phyloP scores from a whole-genome alignment of 2,888 invertebrate genomes.

The Spilarctia lutea region DNA sequence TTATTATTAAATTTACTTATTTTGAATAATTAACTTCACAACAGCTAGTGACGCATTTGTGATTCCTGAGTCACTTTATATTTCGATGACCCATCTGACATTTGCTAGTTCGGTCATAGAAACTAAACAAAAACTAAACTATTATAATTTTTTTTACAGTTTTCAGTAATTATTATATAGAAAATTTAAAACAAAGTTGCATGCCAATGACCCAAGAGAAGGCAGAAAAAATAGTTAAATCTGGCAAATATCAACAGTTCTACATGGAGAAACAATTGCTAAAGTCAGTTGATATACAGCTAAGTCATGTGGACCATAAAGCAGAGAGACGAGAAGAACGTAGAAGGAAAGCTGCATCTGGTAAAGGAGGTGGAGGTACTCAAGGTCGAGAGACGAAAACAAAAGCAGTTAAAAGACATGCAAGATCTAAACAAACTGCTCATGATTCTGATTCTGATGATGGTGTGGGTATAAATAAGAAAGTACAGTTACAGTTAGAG shows the following conservation, averaged over 20 bases:
- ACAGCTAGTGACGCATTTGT: too few relatives aligned
- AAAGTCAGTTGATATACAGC: conserved; percentile 74
- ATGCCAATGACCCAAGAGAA: conserved; percentile 88
- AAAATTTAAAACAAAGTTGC: conserved; percentile 89
- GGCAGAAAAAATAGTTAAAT: conserved; percentile 89
- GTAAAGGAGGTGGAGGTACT: conserved; percentile 96
- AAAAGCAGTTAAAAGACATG: conserved; percentile 95
- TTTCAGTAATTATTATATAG: conserved; percentile 89
- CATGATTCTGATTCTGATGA: conserved; percentile 91
- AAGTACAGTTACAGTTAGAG: conserved; percentile 82
- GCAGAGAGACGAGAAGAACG: conserved; percentile 94
- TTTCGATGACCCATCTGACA: too few relatives aligned
- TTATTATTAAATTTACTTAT: too few relatives aligned
- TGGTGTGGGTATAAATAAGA: conserved; percentile 72
- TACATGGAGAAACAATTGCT: conserved; percentile 89
- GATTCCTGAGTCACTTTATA: too few relatives aligned
- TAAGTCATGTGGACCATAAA: conserved; percentile 81
- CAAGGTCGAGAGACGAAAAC: conserved; percentile 98
- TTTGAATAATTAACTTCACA: too few relatives aligned
- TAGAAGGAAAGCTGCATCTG: conserved; percentile 94
- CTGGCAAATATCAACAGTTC: conserved; percentile 92
- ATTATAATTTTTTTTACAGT: conserved; percentile 67
- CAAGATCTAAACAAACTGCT: conserved; percentile 85
- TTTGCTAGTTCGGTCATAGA: not conserved
- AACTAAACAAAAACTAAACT: not conserved